Evolutionary conservation across 1,140 invertebrate genomes (phyloP).

Genomic region (Pseudomyrmex pallidus): DNA sequence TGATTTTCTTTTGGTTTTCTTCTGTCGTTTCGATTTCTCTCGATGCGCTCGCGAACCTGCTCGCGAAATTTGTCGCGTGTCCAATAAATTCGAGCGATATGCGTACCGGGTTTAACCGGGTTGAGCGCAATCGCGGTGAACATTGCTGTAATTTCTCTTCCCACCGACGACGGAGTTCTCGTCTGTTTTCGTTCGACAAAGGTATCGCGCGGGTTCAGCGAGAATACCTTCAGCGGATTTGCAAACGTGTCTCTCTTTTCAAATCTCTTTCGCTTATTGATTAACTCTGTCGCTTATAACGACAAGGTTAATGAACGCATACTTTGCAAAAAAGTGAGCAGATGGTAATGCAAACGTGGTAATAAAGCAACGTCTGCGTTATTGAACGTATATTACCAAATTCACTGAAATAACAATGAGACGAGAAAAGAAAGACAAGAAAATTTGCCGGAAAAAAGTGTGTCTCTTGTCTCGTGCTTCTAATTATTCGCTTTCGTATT

Average conservation of each 20-base stretch:
- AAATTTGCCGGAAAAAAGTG: conserved; percentile 18
- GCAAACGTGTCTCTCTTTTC: conserved; percentile 15
- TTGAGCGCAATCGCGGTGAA: conserved; percentile 58
- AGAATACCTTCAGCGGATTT: not conserved
- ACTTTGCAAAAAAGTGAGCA: conserved; percentile 12
- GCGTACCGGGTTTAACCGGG: conserved; percentile 52
- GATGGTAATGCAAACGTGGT: not conserved
- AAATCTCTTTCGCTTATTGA: not conserved
- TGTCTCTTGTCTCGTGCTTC: conserved; percentile 17
- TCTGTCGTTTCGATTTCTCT: not conserved
- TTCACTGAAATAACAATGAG: not conserved
- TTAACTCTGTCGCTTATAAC: not conserved
- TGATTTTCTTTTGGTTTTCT: not conserved
- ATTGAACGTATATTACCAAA: conserved; percentile 39
- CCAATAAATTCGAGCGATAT: conserved; percentile 60
- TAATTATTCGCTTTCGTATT: conserved; percentile 28
- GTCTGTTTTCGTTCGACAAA: conserved; percentile 29
- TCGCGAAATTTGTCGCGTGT: conserved; percentile 65
- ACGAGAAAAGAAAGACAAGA: conserved; percentile 5
- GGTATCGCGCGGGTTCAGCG: not conserved
- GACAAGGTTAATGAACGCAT: conserved; percentile 27
- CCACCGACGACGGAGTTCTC: not conserved
- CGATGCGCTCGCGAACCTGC: not conserved
- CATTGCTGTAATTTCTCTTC: conserved; percentile 15
- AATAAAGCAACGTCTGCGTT: not conserved